Percentiles rank a stretch among this genome's conserved stretches.
phyloP scores from a whole-genome alignment of 2,888 invertebrate genomes.

The Drosophila acutilabella region DNA sequence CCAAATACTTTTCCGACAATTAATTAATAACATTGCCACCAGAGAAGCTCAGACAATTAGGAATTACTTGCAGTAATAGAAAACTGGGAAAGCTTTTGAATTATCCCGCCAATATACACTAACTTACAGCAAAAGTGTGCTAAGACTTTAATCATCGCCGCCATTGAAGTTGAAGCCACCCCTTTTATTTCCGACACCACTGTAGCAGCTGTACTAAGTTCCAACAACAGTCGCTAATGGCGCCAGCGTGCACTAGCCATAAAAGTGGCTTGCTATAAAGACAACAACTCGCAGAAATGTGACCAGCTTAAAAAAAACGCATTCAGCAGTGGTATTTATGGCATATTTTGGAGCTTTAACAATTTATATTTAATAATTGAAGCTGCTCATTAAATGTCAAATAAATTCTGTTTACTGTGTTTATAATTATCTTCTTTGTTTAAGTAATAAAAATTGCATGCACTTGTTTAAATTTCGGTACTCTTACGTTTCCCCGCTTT shows the following conservation, averaged over 20 bases:
- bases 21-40: slow-evolving; percentile 67
- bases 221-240: background rate
- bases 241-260: slow-evolving; percentile 2
- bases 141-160: too few species aligned
- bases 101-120: too few species aligned
- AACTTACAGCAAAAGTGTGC: background rate
- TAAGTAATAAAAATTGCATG: background rate
- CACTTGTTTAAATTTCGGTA: background rate
- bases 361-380: background rate
- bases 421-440: background rate
- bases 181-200: slow-evolving; percentile 1
- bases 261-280: slow-evolving; percentile 1
- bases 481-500: background rate
- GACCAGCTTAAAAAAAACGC: background rate
- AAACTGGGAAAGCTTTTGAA: too few species aligned
- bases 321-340: background rate
- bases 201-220: background rate
- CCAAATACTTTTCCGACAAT: slow-evolving; percentile 14
- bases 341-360: background rate
- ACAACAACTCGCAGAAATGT: slow-evolving; percentile 6
- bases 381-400: background rate
- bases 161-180: background rate
- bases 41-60: slow-evolving; percentile 4
- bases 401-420: background rate
- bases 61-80: too few species aligned